Percentiles rank a stretch among this genome's conserved stretches.
These are phyloP conservation scores for Clarias magur DNA, from an alignment of 2,113 vertebrate genomes.

Conservation along the genomic window DNA sequence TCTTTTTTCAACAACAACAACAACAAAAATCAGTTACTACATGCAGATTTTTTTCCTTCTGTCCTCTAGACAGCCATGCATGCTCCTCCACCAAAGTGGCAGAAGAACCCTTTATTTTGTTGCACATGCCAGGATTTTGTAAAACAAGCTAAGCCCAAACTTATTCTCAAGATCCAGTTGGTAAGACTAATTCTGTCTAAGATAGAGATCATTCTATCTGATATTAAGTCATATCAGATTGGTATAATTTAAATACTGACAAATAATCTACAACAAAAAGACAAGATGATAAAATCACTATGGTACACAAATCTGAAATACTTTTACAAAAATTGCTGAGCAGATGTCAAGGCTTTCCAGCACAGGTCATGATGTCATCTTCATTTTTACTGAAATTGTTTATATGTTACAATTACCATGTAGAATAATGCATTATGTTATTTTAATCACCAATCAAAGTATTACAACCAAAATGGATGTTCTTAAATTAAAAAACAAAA, in stretches of 20 bases:
- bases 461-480: too few relatives aligned
- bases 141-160: not conserved
- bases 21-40: too few relatives aligned
- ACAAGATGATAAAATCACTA: too few relatives aligned
- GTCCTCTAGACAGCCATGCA: not conserved
- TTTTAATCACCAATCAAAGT: not conserved
- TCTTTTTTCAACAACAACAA: too few relatives aligned
- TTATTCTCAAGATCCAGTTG: not conserved
- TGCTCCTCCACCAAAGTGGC: not conserved
- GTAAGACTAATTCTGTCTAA: not conserved
- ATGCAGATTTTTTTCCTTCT: not conserved
- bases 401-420: not conserved
- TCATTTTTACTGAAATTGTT: not conserved
- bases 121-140: conserved; percentile 34
- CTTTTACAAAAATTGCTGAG: too few relatives aligned
- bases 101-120: conserved; percentile 31
- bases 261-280: too few relatives aligned
- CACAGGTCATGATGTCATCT: too few relatives aligned
- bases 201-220: too few relatives aligned
- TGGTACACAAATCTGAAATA: too few relatives aligned
- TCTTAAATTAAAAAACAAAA: too few relatives aligned
- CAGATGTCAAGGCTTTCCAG: too few relatives aligned
- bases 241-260: not conserved
- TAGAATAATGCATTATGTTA: not conserved
- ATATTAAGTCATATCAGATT: too few relatives aligned